Percentiles rank a stretch among this genome's conserved stretches.
Conservation (phyloP, 2,888 invertebrate species). For the Lasioglossum oenotherae region DNA sequence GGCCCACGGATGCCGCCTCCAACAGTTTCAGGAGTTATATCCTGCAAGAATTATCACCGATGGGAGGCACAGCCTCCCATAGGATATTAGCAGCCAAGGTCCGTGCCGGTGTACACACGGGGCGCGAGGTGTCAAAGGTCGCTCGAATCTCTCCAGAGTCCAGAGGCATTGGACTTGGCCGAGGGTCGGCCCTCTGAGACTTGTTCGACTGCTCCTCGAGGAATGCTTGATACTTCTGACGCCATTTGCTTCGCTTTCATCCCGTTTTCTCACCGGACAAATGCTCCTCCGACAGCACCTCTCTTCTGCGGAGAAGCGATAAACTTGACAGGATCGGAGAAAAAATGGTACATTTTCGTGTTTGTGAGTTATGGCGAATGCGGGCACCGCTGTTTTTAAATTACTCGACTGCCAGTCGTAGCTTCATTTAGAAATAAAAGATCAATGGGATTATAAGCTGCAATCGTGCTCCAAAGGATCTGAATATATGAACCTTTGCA, state of each 20-base stretch:
- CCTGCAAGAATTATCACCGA: conserved; percentile 63
- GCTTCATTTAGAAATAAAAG: too few relatives aligned
- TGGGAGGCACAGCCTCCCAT: conserved; percentile 39
- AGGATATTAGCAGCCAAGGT: conserved; percentile 51
- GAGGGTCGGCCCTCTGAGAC: background rate
- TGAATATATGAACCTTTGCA: too few relatives aligned
- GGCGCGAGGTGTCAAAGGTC: conserved; percentile 23
- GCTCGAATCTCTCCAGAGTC: background rate
- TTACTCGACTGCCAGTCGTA: too few relatives aligned
- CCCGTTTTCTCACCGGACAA: background rate
- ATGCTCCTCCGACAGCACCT: background rate
- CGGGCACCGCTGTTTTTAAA: too few relatives aligned
- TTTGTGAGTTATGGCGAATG: background rate
- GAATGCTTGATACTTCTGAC: background rate
- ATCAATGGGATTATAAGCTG: too few relatives aligned
- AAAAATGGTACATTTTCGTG: background rate
- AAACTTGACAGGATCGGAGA: background rate
- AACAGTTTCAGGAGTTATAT: conserved; percentile 56
- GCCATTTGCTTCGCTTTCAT: background rate
- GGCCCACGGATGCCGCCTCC: conserved; percentile 52
- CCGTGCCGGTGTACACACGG: background rate
- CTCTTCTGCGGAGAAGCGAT: background rate
- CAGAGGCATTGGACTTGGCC: background rate
- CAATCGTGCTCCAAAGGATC: too few relatives aligned
- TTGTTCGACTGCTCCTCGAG: background rate